Base-by-base conservation (phyloP, 2,888 invertebrate species). In the Heliconius charithonia region DNA sequence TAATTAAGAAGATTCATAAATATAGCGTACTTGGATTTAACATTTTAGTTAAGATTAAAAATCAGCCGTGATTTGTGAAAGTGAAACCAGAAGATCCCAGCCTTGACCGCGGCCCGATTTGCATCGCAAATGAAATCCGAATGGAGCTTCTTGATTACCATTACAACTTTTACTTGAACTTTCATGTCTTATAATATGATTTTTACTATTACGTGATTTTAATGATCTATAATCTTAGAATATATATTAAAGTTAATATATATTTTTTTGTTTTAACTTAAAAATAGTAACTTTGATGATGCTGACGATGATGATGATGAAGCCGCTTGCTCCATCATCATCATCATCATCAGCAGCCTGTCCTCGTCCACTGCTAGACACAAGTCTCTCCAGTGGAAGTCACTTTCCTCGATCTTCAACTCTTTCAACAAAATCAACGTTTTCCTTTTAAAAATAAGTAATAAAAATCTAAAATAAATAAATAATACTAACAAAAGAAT, bases 161-260 rank as follows among this genome's bases (percentile, higher is more conserved):
- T 92, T 90, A 89, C 85, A 86, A 89, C 91, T 92, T 92, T 92
- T 91, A 92, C 91, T 89, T 86, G 86, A 89, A 90, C 91, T 92
- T 83, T 84, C 82, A 67, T 74, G 67, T 67, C 72, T 79, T 82
- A 66, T 77, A 79, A 82, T 81, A 83, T 79, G 81, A 81, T 84
- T 86, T 86, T 85, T 83, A 81, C 81, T 81, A 81, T 82, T 85
- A 70, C 41, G 3, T 51, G 51, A 51, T 51, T 2, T 59, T 10
- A n/a, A 22, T 59, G 10, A 10, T 59, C n/a, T 27, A 25, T 65
- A 59, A 13, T 63, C 25, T 63, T 63, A 16, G 7, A 13, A 16
- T 59, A 13, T 62, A 10, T 62, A 10, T 56, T 6, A 22, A 7
- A 22, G 22, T 56, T 56, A 22, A 22, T 22, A 9, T 7, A 45